Conservation (phyloP, 1,140 invertebrate genomes). For the Camponotus vicinus region DNA sequence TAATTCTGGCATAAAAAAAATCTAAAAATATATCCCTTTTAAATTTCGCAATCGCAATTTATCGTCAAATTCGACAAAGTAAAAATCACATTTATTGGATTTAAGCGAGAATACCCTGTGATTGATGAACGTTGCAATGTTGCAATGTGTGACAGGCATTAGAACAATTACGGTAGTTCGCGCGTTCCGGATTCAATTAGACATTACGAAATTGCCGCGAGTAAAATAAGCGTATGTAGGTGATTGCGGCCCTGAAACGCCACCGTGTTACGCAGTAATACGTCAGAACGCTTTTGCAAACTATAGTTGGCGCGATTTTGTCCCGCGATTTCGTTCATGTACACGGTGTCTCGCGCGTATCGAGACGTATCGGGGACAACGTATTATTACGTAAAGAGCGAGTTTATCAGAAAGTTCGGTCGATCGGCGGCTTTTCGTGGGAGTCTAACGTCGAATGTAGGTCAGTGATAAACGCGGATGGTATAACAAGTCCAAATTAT, state of each 20-base stretch:
- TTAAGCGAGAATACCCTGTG: neutral
- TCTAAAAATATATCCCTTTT: too few relatives aligned
- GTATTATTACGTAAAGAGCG: conserved; percentile 22
- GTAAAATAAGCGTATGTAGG: neutral
- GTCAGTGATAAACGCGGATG: neutral
- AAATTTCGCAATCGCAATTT: too few relatives aligned
- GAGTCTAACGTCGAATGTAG: neutral
- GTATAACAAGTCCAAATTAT: neutral
- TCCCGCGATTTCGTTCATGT: neutral
- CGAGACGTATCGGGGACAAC: conserved; percentile 19
- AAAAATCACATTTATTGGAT: neutral
- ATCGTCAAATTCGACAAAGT: neutral
- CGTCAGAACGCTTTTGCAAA: conserved; percentile 18
- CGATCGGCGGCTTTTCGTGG: conserved; percentile 4
- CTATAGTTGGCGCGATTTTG: conserved; percentile 25
- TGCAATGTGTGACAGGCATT: neutral
- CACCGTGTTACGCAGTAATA: conserved; percentile 48
- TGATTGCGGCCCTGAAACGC: conserved; percentile 46
- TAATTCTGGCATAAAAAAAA: too few relatives aligned
- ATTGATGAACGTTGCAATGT: neutral
- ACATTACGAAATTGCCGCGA: conserved; percentile 35
- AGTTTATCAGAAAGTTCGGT: conserved; percentile 15
- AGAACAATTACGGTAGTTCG: conserved; percentile 43
- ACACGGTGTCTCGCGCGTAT: conserved; percentile 11
- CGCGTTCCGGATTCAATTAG: conserved; percentile 54